phyloP scores from a whole-genome alignment of 2,797 vertebrate genomes.

The Centropyge bicolor region DNA sequence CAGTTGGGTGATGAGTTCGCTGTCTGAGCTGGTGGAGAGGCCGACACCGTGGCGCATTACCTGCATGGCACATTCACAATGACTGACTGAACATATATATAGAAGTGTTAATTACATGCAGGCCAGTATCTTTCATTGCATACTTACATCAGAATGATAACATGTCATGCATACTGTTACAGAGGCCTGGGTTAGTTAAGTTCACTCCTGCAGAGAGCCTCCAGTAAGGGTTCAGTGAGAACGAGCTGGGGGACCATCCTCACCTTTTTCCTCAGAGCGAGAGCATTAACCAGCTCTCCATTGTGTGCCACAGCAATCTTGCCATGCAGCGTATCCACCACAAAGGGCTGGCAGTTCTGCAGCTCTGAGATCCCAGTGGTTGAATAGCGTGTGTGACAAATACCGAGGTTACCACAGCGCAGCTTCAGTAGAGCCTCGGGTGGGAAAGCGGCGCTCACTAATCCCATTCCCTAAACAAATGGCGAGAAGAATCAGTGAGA shows the following conservation, averaged over 20 bases:
- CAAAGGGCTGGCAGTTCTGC: conserved; percentile 99
- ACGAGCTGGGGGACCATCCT: not conserved
- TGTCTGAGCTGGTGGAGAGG: conserved; percentile 97
- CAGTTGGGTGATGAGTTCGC: conserved; percentile 97
- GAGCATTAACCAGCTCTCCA: conserved; percentile 94
- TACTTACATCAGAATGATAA: not conserved
- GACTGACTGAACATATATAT: not conserved
- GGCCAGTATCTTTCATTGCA: not conserved
- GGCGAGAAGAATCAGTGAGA: conserved; percentile 7
- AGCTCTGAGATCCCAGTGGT: conserved; percentile 95
- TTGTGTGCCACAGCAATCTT: conserved; percentile 98
- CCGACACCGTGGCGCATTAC: conserved; percentile 97
- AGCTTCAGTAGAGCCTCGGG: conserved; percentile 94
- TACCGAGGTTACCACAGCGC: conserved; percentile 94
- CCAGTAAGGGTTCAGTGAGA: too few relatives aligned
- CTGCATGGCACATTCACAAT: conserved; percentile 74
- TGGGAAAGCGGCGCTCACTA: conserved; percentile 93
- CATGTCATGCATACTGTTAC: not conserved
- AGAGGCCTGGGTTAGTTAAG: not conserved
- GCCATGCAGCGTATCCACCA: conserved; percentile 97
- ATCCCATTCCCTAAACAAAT: conserved; percentile 93
- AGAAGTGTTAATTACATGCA: not conserved
- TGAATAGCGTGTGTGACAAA: conserved; percentile 97
- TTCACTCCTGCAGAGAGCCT: not conserved
- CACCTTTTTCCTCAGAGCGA: conserved; percentile 91